These are phyloP conservation scores for Lacerta viridis DNA, from an alignment of 2,797 vertebrate genomes.

Conservation along the genomic window DNA sequence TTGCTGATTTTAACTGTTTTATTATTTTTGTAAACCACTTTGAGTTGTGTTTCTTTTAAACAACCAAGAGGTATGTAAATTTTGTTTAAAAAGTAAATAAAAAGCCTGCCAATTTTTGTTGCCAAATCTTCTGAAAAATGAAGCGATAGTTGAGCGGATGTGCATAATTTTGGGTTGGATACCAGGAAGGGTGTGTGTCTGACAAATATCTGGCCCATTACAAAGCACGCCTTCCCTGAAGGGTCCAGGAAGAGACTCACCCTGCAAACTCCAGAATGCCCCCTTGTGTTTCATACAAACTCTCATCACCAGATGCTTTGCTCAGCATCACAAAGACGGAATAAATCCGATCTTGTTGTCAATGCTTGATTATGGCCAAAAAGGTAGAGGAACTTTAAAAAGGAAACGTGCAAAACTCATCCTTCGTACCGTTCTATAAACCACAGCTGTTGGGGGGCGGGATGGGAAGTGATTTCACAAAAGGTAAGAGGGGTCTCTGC, in stretches of 20 bases:
- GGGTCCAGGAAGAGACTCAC: neutral
- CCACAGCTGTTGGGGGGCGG: neutral
- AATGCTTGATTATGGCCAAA: neutral
- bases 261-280: neutral
- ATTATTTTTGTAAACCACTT: no score
- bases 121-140: neutral
- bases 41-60: no score
- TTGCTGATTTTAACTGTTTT: no score
- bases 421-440: neutral
- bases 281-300: neutral
- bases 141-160: neutral
- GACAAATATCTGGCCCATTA: neutral
- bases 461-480: neutral
- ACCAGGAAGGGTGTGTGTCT: neutral
- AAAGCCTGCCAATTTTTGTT: neutral
- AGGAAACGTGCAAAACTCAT: neutral
- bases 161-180: neutral
- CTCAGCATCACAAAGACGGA: neutral
- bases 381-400: neutral
- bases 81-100: neutral
- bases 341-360: neutral
- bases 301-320: neutral
- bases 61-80: no score
- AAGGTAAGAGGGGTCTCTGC: no score
- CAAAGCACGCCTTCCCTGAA: neutral